Evolutionary conservation across 2,113 vertebrate genomes (phyloP).

Genomic region (Callopanchax toddi): DNA sequence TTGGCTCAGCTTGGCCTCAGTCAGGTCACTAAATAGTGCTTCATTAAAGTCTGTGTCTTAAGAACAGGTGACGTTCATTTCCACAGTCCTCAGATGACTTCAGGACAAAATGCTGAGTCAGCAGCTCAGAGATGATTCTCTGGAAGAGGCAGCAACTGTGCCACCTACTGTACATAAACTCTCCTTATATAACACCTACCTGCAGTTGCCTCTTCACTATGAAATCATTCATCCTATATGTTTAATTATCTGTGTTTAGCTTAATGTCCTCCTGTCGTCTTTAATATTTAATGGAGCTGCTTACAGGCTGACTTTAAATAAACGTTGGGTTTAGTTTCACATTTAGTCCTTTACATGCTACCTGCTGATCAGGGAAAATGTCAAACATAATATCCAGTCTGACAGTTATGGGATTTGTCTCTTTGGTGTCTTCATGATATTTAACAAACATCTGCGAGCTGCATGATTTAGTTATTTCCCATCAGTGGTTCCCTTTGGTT

Average conservation of each 20-base stretch:
- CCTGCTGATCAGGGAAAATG: conserved; percentile 33
- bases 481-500: conserved; percentile 60
- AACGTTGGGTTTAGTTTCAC: conserved; percentile 35
- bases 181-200: conserved; percentile 19
- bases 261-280: conserved; percentile 47
- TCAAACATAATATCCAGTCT: conserved; percentile 15
- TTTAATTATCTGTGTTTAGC: conserved; percentile 22
- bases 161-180: conserved; percentile 17
- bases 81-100: conserved; percentile 32
- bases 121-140: conserved; percentile 37
- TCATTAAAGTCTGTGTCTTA: not conserved
- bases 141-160: conserved; percentile 42
- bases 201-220: not conserved
- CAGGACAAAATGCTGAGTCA: conserved; percentile 71
- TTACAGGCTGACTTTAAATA: conserved; percentile 42
- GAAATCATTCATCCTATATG: not conserved
- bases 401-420: conserved; percentile 28
- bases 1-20: not conserved
- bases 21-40: not conserved
- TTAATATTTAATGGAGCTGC: conserved; percentile 37
- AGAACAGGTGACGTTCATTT: conserved; percentile 3
- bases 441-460: conserved; percentile 69
- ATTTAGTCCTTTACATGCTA: conserved; percentile 35
- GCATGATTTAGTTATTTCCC: conserved; percentile 63
- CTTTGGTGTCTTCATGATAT: conserved; percentile 39